These are phyloP conservation scores for Pollachius pollachius DNA, from an alignment of 2,113 vertebrate genomes.

Conservation along the genomic window DNA sequence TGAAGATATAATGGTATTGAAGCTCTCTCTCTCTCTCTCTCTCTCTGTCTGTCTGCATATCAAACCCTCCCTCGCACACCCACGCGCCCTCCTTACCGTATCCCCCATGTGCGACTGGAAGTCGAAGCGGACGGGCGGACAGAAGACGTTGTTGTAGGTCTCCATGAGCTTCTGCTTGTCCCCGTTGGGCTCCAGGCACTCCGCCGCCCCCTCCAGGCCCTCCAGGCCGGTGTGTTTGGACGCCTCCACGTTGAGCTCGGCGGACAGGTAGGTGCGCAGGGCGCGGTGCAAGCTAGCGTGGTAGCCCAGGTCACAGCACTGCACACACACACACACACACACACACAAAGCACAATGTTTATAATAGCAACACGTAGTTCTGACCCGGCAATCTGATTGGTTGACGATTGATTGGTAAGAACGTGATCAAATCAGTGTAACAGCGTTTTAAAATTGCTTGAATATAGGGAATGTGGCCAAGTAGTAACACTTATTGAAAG, in stretches of 20 bases:
- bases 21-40: background rate
- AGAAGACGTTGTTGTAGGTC: constrained; percentile 98
- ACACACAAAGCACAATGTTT: background rate
- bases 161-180: constrained; percentile 98
- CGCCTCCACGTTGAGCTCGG: constrained; percentile 91
- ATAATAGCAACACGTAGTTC: background rate
- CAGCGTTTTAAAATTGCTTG: too few species aligned
- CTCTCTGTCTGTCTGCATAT: background rate
- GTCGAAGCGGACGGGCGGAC: constrained; percentile 93
- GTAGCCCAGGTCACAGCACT: constrained; percentile 98
- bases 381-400: background rate
- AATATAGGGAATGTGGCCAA: too few species aligned
- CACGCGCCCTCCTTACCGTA: constrained; percentile 70
- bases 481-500: too few species aligned
- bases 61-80: background rate
- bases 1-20: background rate
- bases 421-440: too few species aligned
- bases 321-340: constrained; percentile 35
- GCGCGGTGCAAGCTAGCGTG: constrained; percentile 94
- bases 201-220: constrained; percentile 87
- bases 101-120: constrained; percentile 99
- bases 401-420: background rate
- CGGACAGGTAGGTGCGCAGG: constrained; percentile 93
- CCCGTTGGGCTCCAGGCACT: constrained; percentile 90
- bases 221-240: constrained; percentile 94